These are phyloP conservation scores for Rhabdophis nuchalis DNA, from an alignment of 2,797 vertebrate genomes.

Conservation along the genomic window DNA sequence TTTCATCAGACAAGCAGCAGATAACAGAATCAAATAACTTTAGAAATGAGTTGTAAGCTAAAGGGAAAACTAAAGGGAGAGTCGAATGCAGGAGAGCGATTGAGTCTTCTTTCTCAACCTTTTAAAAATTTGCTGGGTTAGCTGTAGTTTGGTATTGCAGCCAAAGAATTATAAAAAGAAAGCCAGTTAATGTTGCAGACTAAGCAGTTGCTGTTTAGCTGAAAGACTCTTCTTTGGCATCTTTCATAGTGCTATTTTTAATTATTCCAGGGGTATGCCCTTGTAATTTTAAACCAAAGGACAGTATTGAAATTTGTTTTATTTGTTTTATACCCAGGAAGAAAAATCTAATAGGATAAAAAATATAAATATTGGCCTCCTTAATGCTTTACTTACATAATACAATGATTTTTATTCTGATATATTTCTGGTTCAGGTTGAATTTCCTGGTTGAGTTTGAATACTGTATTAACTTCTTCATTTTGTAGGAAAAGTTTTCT, in stretches of 20 bases:
- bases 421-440: background rate
- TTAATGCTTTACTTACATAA: background rate
- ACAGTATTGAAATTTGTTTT: slow-evolving; percentile 50
- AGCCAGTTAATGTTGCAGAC: slow-evolving; percentile 62
- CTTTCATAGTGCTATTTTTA: slow-evolving; percentile 64
- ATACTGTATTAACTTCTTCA: background rate
- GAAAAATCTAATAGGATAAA: slow-evolving; percentile 1
- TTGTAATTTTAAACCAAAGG: slow-evolving; percentile 55
- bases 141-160: background rate
- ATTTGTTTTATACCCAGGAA: slow-evolving; percentile 17
- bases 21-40: background rate
- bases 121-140: slow-evolving; percentile 25
- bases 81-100: background rate
- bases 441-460: background rate
- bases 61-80: background rate
- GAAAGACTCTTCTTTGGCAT: slow-evolving; percentile 60
- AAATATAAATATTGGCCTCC: background rate
- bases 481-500: background rate
- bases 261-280: slow-evolving; percentile 61
- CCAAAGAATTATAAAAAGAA: slow-evolving; percentile 56
- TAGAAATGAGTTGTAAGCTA: background rate
- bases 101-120: slow-evolving; percentile 13
- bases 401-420: background rate
- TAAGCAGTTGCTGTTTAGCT: slow-evolving; percentile 50
- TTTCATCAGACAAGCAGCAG: background rate